phyloP scores from a whole-genome alignment of 1,140 invertebrate genomes.

The Bursaphelenchus mucronatus region DNA sequence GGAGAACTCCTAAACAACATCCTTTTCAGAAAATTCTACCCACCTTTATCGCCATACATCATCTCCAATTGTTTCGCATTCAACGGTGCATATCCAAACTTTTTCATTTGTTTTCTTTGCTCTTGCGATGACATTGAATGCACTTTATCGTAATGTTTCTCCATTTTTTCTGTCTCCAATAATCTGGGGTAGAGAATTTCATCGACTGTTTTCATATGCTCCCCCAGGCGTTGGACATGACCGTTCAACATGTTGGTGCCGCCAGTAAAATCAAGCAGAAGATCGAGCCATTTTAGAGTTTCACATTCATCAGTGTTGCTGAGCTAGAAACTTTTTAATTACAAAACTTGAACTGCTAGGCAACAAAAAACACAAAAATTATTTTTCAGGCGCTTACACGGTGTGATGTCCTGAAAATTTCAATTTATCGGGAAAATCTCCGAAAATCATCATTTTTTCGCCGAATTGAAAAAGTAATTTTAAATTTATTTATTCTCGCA shows the following conservation, averaged over 20 bases:
- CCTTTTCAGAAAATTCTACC: too few species aligned
- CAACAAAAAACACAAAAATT: too few species aligned
- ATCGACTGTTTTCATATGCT: conserved; percentile 13
- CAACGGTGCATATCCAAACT: conserved; percentile 6
- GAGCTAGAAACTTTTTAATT: not conserved
- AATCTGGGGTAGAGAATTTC: conserved; percentile 1
- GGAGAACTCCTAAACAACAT: too few species aligned
- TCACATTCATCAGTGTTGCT: conserved; percentile 17
- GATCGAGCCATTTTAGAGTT: conserved; percentile 13
- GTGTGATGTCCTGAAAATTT: too few species aligned
- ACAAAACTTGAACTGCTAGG: not conserved
- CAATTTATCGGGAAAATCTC: too few species aligned
- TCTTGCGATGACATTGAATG: not conserved
- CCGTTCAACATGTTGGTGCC: conserved; percentile 1
- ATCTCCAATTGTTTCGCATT: conserved; percentile 9
- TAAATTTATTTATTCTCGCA: too few species aligned
- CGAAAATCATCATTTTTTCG: too few species aligned
- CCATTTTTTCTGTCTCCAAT: not conserved
- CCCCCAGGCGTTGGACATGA: not conserved
- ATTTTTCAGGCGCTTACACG: too few species aligned
- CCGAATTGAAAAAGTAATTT: too few species aligned
- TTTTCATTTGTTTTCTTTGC: conserved; percentile 3
- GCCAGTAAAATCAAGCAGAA: conserved; percentile 9
- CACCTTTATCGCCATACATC: conserved; percentile 14
- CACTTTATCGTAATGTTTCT: conserved; percentile 2